Evolutionary conservation across 2,888 invertebrate genomes (phyloP).

Genomic region (Conomelus anceps): DNA sequence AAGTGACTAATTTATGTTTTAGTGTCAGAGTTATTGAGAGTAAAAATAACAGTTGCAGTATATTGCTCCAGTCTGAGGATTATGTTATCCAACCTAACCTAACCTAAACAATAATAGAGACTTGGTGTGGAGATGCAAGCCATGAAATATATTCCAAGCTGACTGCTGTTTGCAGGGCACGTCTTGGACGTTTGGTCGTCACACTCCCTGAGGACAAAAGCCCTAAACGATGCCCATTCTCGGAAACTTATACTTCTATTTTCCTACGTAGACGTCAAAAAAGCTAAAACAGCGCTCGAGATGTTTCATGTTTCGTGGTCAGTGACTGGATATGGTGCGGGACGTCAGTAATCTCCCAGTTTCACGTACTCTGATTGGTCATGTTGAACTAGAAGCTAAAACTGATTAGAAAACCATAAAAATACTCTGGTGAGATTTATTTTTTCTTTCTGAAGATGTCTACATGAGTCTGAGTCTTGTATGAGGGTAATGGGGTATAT

Average conservation of each 20-base stretch:
- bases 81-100: neutral
- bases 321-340: neutral
- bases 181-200: neutral
- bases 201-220: neutral
- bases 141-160: neutral
- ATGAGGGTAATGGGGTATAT: no score
- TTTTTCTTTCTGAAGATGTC: no score
- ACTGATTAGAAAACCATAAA: no score
- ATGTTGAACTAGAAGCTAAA: neutral
- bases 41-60: no score
- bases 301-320: neutral
- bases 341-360: neutral
- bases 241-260: neutral
- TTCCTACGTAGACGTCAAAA: neutral
- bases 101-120: neutral
- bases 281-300: neutral
- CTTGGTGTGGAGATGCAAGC: neutral
- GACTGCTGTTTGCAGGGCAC: neutral
- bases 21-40: no score
- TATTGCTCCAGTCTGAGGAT: no score
- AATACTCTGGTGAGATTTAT: no score
- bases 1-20: no score
- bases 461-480: no score
- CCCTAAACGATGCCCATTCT: neutral
- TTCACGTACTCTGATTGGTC: neutral